Percentiles rank a stretch among this genome's conserved stretches.
These are phyloP conservation scores for Icerya purchasi DNA, from an alignment of 2,888 invertebrate species.

Conservation along the genomic window DNA sequence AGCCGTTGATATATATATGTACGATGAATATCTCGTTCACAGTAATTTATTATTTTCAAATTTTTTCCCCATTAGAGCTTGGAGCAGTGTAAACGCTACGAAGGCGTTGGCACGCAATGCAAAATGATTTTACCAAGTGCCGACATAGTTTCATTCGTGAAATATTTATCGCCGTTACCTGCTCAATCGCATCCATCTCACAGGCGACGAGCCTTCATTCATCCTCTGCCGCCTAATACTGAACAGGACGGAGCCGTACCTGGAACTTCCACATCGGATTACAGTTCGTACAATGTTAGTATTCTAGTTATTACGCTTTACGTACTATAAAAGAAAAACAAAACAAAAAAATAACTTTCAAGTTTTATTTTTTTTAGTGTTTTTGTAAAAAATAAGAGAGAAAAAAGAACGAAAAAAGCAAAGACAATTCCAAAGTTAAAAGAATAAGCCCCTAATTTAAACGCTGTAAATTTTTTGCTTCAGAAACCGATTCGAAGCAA, in stretches of 20 bases:
- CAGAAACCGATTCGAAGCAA: too few relatives aligned
- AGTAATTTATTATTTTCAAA: background rate
- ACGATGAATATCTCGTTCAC: background rate
- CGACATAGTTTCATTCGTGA: conserved; percentile 57
- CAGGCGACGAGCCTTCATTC: conserved; percentile 34
- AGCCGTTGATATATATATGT: background rate
- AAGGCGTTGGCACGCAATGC: conserved; percentile 53
- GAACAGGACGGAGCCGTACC: conserved; percentile 3
- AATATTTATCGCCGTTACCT: conserved; percentile 36
- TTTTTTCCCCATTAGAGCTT: conserved; percentile 35
- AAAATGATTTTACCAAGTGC: conserved; percentile 47
- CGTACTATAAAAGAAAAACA: too few relatives aligned
- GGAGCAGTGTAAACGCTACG: conserved; percentile 66
- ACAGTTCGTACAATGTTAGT: conserved; percentile 7
- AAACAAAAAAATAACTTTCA: too few relatives aligned
- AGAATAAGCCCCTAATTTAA: too few relatives aligned
- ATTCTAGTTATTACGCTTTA: background rate
- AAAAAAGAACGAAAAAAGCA: too few relatives aligned
- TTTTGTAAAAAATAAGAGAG: too few relatives aligned
- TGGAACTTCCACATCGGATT: conserved; percentile 2
- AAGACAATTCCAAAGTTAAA: too few relatives aligned
- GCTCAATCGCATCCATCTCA: conserved; percentile 25
- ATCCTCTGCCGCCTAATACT: conserved; percentile 31
- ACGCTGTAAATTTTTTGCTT: too few relatives aligned
- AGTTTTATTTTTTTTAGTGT: too few relatives aligned